These are phyloP conservation scores for Dissostichus mawsoni DNA, from an alignment of 2,113 vertebrate genomes.

Conservation along the genomic window DNA sequence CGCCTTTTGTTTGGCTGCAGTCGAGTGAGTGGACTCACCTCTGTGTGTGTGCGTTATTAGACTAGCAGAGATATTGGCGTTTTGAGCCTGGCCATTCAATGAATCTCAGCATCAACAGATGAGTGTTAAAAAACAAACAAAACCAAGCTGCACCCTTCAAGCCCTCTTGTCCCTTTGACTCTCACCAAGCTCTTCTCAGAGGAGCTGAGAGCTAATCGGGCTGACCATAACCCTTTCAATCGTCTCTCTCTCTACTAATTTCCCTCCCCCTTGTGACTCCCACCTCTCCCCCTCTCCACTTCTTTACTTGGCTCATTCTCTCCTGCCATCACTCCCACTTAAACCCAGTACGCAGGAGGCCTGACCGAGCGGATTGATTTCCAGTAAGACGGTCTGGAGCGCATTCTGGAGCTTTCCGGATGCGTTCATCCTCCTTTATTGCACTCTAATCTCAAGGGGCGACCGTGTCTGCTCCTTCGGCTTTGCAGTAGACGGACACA, in stretches of 20 bases:
- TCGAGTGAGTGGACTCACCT: constrained; percentile 49
- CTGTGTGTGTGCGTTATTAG: constrained; percentile 42
- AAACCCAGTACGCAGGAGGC: constrained; percentile 70
- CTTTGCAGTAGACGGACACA: constrained; percentile 48
- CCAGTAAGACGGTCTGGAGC: constrained; percentile 75
- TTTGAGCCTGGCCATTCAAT: constrained; percentile 53
- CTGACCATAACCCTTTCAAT: constrained; percentile 63
- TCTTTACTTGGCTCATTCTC: constrained; percentile 59
- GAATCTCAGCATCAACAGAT: constrained; percentile 59
- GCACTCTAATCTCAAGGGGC: constrained; percentile 76
- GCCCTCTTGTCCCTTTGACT: constrained; percentile 28
- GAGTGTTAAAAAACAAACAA: constrained; percentile 65
- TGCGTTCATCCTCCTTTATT: constrained; percentile 81
- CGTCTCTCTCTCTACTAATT: constrained; percentile 39
- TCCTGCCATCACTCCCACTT: constrained; percentile 74
- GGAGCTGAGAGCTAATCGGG: constrained; percentile 45
- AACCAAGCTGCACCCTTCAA: constrained; percentile 2
- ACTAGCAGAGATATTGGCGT: constrained; percentile 58
- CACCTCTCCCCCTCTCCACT: constrained; percentile 11
- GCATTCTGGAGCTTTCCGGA: constrained; percentile 70
- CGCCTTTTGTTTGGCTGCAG: constrained; percentile 35
- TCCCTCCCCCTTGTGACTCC: not conserved
- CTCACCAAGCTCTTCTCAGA: constrained; percentile 45
- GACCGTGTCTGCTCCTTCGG: constrained; percentile 56
- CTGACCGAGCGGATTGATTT: constrained; percentile 78